Evolutionary conservation across 30 jellyfish, hydroid and myxozoan genomes (phyloP).

Genomic region (Catostylus mosaicus): DNA sequence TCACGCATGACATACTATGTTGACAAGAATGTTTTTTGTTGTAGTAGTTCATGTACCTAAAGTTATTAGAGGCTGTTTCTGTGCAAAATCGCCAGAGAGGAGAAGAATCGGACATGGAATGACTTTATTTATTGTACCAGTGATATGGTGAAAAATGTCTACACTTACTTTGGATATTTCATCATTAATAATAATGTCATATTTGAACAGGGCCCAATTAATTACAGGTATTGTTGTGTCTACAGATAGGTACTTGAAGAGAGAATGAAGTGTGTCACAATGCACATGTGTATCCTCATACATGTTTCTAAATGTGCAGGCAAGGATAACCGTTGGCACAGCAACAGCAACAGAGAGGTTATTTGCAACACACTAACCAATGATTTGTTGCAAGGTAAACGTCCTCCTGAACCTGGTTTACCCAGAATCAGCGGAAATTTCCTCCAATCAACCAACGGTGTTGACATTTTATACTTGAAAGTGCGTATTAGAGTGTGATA

Average conservation of each 20-base stretch:
- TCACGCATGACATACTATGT: constrained; percentile 1
- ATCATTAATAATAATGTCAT: constrained; percentile 26
- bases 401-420: constrained; percentile 38
- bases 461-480: too few species aligned
- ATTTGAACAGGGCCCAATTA: constrained; percentile 26
- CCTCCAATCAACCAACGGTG: too few species aligned
- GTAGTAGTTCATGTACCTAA: neutral
- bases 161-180: constrained; percentile 23
- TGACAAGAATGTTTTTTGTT: neutral
- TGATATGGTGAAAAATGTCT: neutral
- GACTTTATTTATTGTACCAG: neutral
- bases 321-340: constrained; percentile 45
- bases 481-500: too few species aligned
- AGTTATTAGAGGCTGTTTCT: constrained; percentile 46
- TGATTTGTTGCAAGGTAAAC: neutral
- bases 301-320: neutral
- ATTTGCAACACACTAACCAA: neutral
- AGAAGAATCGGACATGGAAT: constrained; percentile 1
- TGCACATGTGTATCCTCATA: neutral
- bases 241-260: neutral
- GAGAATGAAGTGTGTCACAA: constrained; percentile 39
- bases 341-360: constrained; percentile 21
- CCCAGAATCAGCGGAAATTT: constrained; percentile 14
- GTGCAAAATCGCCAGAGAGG: constrained; percentile 39
- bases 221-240: neutral